Evolutionary conservation across 2,113 vertebrate genomes (phyloP), one percentile per base, ranked within the genome.

Genomic region (Grantiella picta): DNA sequence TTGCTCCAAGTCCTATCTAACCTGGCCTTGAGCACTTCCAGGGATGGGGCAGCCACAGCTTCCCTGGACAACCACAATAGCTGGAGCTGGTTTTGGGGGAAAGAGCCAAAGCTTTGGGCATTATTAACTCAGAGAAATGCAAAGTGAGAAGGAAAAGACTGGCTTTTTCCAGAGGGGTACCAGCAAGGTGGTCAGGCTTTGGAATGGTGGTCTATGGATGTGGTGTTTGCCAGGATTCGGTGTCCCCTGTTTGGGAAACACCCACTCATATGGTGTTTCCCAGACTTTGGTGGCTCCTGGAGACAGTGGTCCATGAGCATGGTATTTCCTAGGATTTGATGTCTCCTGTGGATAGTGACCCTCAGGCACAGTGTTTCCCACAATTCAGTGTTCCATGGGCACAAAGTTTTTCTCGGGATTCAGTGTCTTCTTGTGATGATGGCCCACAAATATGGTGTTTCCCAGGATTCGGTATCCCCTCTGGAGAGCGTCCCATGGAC

Each of bases 211-310:
- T 10, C 19, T 36, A 19, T 0, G 33, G 50, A 13, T 17, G 2
- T 1, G n/a, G 24, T 35, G 24, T 54, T 54, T 33, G 7, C 71
- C 44, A 11, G 20, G 31, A 76, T 17, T 28, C 4, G 0, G 2
- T 20, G 42, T 20, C 8, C n/a, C 22, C 27, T 10, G 5, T 5
- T 44, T 38, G 38, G 38, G 38, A 38, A 38, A 38, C 38, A 38
- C 47, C 25, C 33, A 7, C 17, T n/a, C 21, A 9, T 33, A 18
- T 0, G 0, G 52, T 3, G 3, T 9, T 49, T 40, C 5, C 42
- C n/a, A 12, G 4, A 7, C 4, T 11, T 20, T 28, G 4, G 3
- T 3, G 2, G 11, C 23, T 23, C n/a, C 6, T 2, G 60, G 27
- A 42, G 15, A n/a, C 4, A 6, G 42, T 16, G 42, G 40, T 23